Evolutionary conservation across 2,888 invertebrate genomes (phyloP).

Genomic region (Crepidodera aurea): DNA sequence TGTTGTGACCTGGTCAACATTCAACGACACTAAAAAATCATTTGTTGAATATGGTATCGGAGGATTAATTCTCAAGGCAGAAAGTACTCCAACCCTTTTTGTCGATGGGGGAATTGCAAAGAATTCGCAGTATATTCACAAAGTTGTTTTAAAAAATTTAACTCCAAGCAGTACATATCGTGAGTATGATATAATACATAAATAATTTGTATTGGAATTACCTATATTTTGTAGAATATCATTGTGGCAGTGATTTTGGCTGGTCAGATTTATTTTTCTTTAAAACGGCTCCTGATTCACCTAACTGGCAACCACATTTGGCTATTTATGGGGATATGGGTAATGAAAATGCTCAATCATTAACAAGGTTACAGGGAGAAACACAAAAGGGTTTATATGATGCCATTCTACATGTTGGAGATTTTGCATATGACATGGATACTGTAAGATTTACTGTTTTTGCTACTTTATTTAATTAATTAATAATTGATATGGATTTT

Average conservation of each 20-base stretch:
- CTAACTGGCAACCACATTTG: constrained; percentile 79
- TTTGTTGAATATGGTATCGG: constrained; percentile 78
- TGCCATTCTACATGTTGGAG: constrained; percentile 89
- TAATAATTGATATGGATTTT: too few relatives aligned
- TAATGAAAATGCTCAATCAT: constrained; percentile 86
- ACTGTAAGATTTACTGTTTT: constrained; percentile 59
- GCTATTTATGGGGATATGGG: constrained; percentile 96
- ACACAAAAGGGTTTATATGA: constrained; percentile 82
- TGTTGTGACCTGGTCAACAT: constrained; percentile 85
- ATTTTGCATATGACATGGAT: constrained; percentile 95
- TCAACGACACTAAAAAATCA: constrained; percentile 71
- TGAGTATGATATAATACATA: constrained; percentile 54
- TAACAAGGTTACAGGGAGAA: constrained; percentile 85
- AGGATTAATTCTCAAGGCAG: constrained; percentile 65
- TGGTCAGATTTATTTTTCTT: constrained; percentile 87
- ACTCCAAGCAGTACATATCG: constrained; percentile 71
- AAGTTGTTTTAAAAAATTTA: constrained; percentile 71
- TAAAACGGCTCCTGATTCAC: constrained; percentile 71
- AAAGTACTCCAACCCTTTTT: constrained; percentile 71
- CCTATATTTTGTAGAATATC: constrained; percentile 70
- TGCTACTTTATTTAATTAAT: neutral
- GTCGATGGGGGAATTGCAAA: constrained; percentile 75
- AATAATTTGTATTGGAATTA: constrained; percentile 1
- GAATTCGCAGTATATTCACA: constrained; percentile 79
- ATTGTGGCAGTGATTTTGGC: constrained; percentile 79